These are phyloP conservation scores for Sarcophaga carnaria DNA, from an alignment of 2,888 invertebrate genomes.

Conservation along the genomic window DNA sequence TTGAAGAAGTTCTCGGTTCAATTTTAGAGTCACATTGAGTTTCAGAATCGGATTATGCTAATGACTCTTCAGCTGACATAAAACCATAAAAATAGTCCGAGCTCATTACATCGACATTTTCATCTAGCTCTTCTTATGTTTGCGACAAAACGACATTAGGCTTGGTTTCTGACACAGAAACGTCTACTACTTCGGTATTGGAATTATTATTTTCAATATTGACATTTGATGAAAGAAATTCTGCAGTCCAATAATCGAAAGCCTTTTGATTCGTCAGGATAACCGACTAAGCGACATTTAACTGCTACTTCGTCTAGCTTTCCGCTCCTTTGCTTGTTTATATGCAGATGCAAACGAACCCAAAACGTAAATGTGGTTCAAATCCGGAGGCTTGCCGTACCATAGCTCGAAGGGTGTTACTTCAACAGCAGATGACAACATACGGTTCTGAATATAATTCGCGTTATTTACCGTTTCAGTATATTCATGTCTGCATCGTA, in stretches of 20 bases:
- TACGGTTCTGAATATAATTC: constrained; percentile 19
- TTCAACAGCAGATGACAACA: constrained; percentile 1
- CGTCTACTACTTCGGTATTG: no score
- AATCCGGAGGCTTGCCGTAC: constrained; percentile 24
- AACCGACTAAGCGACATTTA: no score
- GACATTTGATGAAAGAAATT: no score
- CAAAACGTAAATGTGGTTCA: constrained; percentile 15
- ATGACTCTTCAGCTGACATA: neutral
- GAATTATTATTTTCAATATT: no score
- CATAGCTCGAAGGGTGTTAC: constrained; percentile 18
- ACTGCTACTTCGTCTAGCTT: no score
- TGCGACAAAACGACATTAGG: neutral
- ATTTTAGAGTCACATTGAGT: neutral
- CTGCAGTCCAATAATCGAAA: no score
- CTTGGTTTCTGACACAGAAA: neutral
- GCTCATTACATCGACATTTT: neutral
- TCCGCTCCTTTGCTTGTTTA: no score
- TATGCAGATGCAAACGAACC: neutral
- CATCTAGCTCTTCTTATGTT: neutral
- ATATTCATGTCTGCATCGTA: neutral
- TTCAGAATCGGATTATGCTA: constrained; percentile 17
- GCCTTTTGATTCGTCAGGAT: no score
- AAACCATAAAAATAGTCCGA: neutral
- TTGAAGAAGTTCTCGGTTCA: constrained; percentile 6
- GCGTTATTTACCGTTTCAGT: constrained; percentile 21